Conservation (phyloP, 2,113 vertebrate genomes). For the Microtus montanus region DNA sequence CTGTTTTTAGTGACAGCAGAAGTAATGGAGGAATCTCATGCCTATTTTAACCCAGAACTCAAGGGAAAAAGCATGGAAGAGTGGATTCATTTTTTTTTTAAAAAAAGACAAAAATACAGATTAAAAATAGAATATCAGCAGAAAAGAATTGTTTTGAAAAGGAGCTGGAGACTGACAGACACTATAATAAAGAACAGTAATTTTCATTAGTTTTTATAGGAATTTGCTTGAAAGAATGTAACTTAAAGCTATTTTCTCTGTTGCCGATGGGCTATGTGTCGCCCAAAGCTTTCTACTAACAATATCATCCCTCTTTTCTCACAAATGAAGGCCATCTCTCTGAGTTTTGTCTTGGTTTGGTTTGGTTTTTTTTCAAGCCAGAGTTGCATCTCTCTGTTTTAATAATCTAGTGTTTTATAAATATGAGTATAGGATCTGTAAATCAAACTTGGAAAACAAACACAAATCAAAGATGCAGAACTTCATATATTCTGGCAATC, state of each 20-base stretch:
- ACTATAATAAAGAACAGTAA: background rate
- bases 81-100: background rate
- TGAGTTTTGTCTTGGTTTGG: background rate
- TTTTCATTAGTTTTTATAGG: background rate
- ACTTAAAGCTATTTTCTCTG: constrained; percentile 12
- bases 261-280: background rate
- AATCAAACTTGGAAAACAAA: background rate
- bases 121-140: background rate
- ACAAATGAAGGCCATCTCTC: background rate
- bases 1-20: background rate
- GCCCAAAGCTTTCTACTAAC: background rate
- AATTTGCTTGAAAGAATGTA: background rate
- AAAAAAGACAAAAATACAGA: background rate
- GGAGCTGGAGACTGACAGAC: background rate
- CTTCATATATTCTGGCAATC: background rate
- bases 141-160: constrained; percentile 41
- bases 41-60: background rate
- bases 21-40: background rate
- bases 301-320: background rate
- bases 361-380: background rate
- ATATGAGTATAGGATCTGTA: background rate
- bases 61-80: background rate
- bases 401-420: constrained; percentile 9
- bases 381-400: background rate
- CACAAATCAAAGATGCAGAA: background rate